Conservation (phyloP, 1,140 invertebrate genomes). For the Bombus confusus region DNA sequence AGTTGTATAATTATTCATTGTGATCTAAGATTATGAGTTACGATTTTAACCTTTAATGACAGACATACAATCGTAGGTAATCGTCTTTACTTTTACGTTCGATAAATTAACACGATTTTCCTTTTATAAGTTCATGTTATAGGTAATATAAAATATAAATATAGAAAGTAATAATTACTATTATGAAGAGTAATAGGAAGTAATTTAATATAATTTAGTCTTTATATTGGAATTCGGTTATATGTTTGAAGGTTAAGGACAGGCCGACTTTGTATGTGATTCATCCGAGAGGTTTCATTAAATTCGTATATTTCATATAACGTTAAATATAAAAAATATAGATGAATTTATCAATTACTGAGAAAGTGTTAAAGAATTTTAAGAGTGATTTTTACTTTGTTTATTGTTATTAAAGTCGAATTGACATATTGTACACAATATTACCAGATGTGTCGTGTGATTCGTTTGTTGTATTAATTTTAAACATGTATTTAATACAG, state of each 20-base stretch:
- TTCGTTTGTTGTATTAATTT: too few species aligned
- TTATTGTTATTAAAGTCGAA: neutral
- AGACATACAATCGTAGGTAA: conserved; percentile 53
- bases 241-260: conserved; percentile 39
- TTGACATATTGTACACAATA: neutral
- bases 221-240: neutral
- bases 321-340: neutral
- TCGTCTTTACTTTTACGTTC: neutral
- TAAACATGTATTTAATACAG: neutral
- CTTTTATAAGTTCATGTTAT: neutral
- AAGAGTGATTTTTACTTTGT: neutral
- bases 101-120: neutral
- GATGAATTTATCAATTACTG: neutral
- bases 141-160: neutral
- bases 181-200: neutral
- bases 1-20: neutral
- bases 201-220: neutral
- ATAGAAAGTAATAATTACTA: neutral
- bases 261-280: neutral
- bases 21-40: conserved; percentile 51
- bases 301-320: neutral
- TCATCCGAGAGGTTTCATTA: neutral
- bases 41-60: conserved; percentile 61
- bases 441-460: neutral
- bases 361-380: neutral